Base-by-base conservation (phyloP, 2,888 invertebrate species). In the Drosophila limbata region DNA sequence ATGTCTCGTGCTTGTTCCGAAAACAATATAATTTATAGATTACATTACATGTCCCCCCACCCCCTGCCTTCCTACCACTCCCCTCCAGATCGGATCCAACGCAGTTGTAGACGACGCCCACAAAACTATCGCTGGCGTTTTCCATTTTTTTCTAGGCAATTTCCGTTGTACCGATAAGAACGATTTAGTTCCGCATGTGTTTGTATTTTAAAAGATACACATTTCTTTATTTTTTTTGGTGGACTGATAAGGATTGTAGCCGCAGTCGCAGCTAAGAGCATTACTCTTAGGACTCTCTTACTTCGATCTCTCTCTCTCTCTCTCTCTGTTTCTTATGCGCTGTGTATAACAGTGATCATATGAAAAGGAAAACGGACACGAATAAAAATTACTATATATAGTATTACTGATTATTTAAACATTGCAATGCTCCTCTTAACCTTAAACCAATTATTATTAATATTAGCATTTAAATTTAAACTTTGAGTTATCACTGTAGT, bases 101-200 rank as follows among this genome's bases (percentile, higher is more conserved):
- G 11, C 25, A 25, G 50, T 17, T 28, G 8, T 15, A 35, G 35
- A 21, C 55, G 60, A 68, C 74, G 69, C 69, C 79, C 64, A 78
- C 69, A 17, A 40, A 68, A 52, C 37, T 50, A 28, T 39, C 13
- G 72, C 37, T 50, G 31, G 3, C 37, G 25, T 66, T 66, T 48
- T 56, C 2, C 39, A 35, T 56, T 31, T 48, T 48, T 55, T 63
- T 62, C 33, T 45, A 55, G 55, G 55, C 55, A 59, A 69, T 76
- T 76, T 76, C 65, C 79, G 76, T 69, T 55, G 25, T 2, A 21
- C 19, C 42, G 79, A 78, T 69, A 69, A 76, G 73, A 50, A 45
- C 19, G 9, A 44, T 31, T 35, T 37, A 48, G 42, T 48, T 50
- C 13, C 35, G 42, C 31, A 17, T 51, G 37, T 48, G 17, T 50